Conservation (phyloP, 2,888 invertebrate species). For the Dendrolimus pini region DNA sequence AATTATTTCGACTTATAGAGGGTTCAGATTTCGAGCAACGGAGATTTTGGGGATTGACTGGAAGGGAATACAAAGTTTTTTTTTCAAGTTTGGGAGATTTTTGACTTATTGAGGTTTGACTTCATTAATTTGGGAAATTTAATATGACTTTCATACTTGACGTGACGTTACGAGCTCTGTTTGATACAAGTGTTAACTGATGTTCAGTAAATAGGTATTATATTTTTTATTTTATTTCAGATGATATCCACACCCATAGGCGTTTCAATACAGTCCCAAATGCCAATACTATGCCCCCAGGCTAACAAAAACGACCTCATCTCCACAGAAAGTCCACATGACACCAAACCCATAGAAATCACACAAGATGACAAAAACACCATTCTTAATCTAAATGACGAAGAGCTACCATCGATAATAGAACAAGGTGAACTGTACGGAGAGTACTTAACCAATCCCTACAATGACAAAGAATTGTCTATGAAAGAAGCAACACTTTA, state of each 20-base stretch:
- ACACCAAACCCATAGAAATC: constrained; percentile 4
- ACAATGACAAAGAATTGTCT: constrained; percentile 54
- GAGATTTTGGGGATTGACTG: too few species aligned
- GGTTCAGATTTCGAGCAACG: too few species aligned
- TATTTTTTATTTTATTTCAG: constrained; percentile 37
- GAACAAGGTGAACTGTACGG: constrained; percentile 61
- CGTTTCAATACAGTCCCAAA: constrained; percentile 56
- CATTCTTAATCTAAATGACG: constrained; percentile 14
- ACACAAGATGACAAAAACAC: constrained; percentile 7
- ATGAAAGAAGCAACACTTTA: constrained; percentile 43
- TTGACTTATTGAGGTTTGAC: too few species aligned
- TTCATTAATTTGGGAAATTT: too few species aligned
- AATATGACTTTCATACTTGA: too few species aligned
- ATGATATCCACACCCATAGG: constrained; percentile 81
- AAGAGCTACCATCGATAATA: constrained; percentile 22
- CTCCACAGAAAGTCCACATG: neutral
- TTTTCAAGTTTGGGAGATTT: too few species aligned
- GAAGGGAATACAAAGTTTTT: too few species aligned
- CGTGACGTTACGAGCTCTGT: too few species aligned
- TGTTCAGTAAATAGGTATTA: too few species aligned
- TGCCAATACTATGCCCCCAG: constrained; percentile 53
- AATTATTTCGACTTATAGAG: too few species aligned
- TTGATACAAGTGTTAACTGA: too few species aligned
- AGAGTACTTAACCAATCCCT: constrained; percentile 76
- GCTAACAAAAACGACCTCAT: constrained; percentile 14